Evolutionary conservation across 2,113 vertebrate genomes (phyloP).

Genomic region (Hemicordylus capensis): DNA sequence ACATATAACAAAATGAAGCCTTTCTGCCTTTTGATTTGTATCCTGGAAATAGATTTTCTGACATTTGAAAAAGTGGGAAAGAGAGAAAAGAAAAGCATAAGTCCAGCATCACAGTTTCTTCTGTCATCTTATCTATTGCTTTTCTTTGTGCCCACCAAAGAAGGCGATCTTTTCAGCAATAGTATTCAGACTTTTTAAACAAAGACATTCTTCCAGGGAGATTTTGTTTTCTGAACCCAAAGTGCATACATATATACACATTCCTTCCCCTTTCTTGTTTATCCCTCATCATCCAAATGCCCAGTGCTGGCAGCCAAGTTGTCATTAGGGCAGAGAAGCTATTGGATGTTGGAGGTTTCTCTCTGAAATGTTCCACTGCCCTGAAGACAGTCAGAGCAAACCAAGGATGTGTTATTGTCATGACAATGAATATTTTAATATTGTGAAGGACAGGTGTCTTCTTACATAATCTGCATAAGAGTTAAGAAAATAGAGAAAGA

Average conservation of each 20-base stretch:
- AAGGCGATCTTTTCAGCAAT: background rate
- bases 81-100: background rate
- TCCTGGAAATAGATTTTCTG: background rate
- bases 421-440: background rate
- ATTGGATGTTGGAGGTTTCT: background rate
- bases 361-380: background rate
- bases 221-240: background rate
- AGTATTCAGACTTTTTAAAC: background rate
- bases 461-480: background rate
- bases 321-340: background rate
- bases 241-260: background rate
- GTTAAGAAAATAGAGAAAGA: too few relatives aligned
- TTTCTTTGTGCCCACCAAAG: background rate
- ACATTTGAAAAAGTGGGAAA: background rate
- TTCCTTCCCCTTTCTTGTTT: background rate
- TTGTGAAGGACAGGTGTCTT: background rate
- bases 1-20: background rate
- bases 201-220: background rate
- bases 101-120: background rate
- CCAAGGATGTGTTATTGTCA: background rate
- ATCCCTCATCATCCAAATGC: background rate
- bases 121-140: background rate
- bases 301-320: background rate
- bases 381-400: background rate
- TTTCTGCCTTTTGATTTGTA: background rate